Evolutionary conservation across 2,797 vertebrate genomes (phyloP).

Genomic region (Coregonus suidteri): DNA sequence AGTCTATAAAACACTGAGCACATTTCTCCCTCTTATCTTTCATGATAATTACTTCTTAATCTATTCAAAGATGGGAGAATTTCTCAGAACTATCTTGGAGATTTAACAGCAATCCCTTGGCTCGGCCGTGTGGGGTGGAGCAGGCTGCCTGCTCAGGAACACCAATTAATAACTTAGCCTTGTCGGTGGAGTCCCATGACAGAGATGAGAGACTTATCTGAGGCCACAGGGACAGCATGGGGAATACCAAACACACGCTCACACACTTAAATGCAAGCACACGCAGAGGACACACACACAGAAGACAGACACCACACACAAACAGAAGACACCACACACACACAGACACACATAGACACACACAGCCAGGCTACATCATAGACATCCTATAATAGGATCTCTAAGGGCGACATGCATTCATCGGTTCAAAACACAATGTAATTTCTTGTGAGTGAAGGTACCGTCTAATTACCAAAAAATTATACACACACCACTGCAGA

Average conservation of each 20-base stretch:
- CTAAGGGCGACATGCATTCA: neutral
- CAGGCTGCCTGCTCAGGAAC: conserved; percentile 17
- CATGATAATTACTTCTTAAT: conserved; percentile 52
- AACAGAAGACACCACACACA: neutral
- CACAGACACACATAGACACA: neutral
- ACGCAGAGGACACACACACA: no score
- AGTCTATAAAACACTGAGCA: conserved; percentile 39
- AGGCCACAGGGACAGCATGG: neutral
- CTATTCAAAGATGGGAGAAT: conserved; percentile 57
- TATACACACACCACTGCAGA: neutral
- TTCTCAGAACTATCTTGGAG: conserved; percentile 45
- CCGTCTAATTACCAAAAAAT: neutral
- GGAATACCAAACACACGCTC: neutral
- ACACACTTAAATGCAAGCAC: no score
- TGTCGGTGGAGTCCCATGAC: neutral
- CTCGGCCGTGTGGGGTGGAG: conserved; percentile 28
- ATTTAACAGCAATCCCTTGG: conserved; percentile 52
- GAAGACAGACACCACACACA: no score
- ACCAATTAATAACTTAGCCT: conserved; percentile 36
- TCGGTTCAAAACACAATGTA: neutral
- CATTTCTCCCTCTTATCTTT: conserved; percentile 48
- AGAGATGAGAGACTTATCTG: neutral
- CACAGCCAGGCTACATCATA: neutral
- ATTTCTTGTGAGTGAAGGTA: neutral
- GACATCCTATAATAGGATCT: neutral